Base-by-base conservation (phyloP, 2,113 vertebrate genomes). In the Anguilla japonica region DNA sequence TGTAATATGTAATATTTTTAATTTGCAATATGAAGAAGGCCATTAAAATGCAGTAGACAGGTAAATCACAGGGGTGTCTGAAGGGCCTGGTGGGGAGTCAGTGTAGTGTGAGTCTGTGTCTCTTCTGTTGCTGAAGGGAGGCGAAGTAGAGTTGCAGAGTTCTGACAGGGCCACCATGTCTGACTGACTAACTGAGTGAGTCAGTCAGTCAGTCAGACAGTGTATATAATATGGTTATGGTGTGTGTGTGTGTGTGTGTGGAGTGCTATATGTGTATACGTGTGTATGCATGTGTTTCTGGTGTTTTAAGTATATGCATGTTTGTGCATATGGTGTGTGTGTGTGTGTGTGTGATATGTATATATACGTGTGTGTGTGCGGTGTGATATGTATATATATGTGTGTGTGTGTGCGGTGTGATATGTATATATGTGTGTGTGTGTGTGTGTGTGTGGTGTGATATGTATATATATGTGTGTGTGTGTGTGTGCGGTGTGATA, bases 401-500 rank as follows among this genome's bases (percentile, higher is more conserved):
- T 26, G 22, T 67, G 43, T 6, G 43, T 46, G 43, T 46, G 18
- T 67, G 71, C 16, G 84, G n/a, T 34, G 34, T 56, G 88, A 84
- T 53, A 53, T 53, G 50, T 53, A 53, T 53, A 14, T 14, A 53
- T 14, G 50, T 39, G 15, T 83, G 82, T 22, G 90, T 89, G 93
- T 46, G 43, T 8, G 8, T 34, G 34, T 34, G 34, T 93, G 91
- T 93, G 91, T 88, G 15, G 15, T 18, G 57, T 20, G 57, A 3
- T 20, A 60, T 60, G 57, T 60, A 14, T 60, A 60, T 18, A 15
- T 18, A 4, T 15, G 57, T 60, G 57, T 60, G 14, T 60, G 57
- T 60, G 57, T 14, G 18, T 60, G 11, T 60, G 34, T 34, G 34
- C 34, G 18, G 14, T 15, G 57, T 60, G 11, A 15, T 18, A 60